Evolutionary conservation across 2,113 vertebrate genomes (phyloP), one percentile per base, ranked within the genome.

Genomic region (Brachyhypopomus occidentalis): DNA sequence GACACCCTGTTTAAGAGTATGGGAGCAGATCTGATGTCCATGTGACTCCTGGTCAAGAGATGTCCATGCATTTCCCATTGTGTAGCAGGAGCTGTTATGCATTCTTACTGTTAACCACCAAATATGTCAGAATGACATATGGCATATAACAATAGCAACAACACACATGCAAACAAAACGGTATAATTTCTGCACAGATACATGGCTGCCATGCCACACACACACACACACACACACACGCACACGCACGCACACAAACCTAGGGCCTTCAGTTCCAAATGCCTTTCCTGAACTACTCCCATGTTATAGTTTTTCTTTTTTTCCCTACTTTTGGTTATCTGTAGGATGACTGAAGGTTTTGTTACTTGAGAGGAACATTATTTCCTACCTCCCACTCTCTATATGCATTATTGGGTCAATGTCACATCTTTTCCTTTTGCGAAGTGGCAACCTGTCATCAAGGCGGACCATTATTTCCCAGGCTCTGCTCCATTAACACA

Each of bases 81-180:
- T 81, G 77, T 5, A 77, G 83, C 82, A 69, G 79, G 75, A 64
- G 70, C 78, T 48, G 77, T 84, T 80, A 75, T 83, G 86, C 88
- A 83, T 89, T 88, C 88, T 82, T 89, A 85, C 56, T 80, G 45
- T 82, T 85, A 72, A 83, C 79, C 75, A 83, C 80, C 69, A 83
- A 84, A 85, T 86, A 85, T 41, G 77, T 87, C 27, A 84, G 87
- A 90, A 89, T 89, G 71, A 78, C 83, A 83, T 84, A 78, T 88
- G 41, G 9, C 9, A 41, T 41, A 41, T 41, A 41, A 6, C 5
- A 41, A 7, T 9, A 41, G 30, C 30, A 30, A 30, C 30, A 41
- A 41, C 41, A 41, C 5, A 41, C 41, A 11, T 7, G 14, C 12
- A 41, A 85, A 85, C 20, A 27, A 84, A 79, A 78, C 74, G 78